Base-by-base conservation (phyloP, 2,888 invertebrate species). In the Gonocerus acuteangulatus region DNA sequence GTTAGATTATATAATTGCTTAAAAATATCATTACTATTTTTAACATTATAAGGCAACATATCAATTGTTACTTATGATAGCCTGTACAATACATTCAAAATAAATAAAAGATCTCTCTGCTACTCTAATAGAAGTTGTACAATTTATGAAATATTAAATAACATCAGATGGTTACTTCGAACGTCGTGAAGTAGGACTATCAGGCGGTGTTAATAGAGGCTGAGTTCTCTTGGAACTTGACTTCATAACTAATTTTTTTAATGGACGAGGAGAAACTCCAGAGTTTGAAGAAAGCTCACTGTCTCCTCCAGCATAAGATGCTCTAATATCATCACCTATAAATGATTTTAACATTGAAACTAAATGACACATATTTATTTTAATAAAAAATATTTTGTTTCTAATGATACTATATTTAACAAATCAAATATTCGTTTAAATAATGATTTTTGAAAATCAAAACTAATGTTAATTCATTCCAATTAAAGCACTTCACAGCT, bases 181-280 rank as follows among this genome's bases (percentile, higher is more conserved):
- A 60, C 69, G 67, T n/a, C 70, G 64, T n/a, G 68, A 66, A 27
- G 70, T 70, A 13, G 71, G 70, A 60, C 70, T 71, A 56, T 70
- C 70, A 13, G 71, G 71, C 1, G 71, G 71, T 13, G 70, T 71
- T 21, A 69, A 60, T 16, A 68, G 63, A 32, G 63, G 60, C 19
- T 63, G 63, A 11, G 66, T 62, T 42, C 64, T 64, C 23, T 65
- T 62, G 7, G 73, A 73, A 23, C 80, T 77, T 68, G 80, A 81
- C 77, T 84, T 84, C 65, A 80, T 80, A 1, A 82, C 82, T 69
- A 86, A 79, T 57, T 86, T 84, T 72, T 86, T 86, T 67, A 80
- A 73, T 2, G 86, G 84, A 51, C 86, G 78, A 49, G 87, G 87
- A 1, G 86, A 86, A 69, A 82, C 80, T 27, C 77, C 77, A 64